Conservation (phyloP, 2,888 invertebrate species). For the Andricus quercusramuli region DNA sequence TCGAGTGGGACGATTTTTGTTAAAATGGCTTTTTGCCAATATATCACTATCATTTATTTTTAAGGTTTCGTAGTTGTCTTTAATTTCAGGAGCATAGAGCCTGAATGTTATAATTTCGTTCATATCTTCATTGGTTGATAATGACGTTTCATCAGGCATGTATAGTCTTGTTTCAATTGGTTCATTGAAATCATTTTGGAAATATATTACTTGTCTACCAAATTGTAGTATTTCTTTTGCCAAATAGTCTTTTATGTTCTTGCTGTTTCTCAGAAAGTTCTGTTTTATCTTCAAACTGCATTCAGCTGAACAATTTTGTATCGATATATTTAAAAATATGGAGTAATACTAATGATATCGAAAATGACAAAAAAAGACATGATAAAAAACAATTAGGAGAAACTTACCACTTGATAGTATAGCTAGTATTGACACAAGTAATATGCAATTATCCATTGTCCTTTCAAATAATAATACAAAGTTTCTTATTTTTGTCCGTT, state of each 20-base stretch:
- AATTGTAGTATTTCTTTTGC: background rate
- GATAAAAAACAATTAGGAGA: background rate
- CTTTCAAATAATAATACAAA: background rate
- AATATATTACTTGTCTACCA: background rate
- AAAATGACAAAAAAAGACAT: background rate
- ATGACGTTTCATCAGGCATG: background rate
- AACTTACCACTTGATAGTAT: background rate
- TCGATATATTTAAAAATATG: background rate
- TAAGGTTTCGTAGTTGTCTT: constrained; percentile 51
- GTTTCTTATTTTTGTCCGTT: no score
- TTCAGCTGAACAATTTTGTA: background rate
- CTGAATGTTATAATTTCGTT: background rate
- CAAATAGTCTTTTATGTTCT: background rate
- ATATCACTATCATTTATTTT: constrained; percentile 52
- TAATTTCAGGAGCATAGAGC: background rate
- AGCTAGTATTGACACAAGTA: background rate
- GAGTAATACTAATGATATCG: background rate
- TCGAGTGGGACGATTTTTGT: constrained; percentile 62
- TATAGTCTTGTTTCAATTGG: background rate
- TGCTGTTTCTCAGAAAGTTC: background rate
- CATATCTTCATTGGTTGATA: background rate
- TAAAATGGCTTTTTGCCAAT: constrained; percentile 60
- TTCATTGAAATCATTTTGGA: background rate
- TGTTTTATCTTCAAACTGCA: background rate
- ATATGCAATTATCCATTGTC: background rate